A percentile compares a stretch with the other conserved stretches of the same genome.
Evolutionary conservation across 1,140 invertebrate species (phyloP).

Genomic region (Sipha flava): DNA sequence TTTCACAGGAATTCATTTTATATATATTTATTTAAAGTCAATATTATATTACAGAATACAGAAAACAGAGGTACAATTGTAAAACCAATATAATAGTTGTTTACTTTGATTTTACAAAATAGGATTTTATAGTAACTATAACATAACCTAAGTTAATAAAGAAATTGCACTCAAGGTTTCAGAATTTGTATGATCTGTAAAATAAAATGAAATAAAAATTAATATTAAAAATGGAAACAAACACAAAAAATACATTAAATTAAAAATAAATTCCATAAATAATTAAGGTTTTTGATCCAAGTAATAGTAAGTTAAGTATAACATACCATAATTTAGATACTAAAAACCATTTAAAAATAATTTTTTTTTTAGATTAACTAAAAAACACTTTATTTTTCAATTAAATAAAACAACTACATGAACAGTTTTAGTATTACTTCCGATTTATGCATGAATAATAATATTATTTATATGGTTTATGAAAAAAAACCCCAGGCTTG

Average conservation of each 20-base stretch:
- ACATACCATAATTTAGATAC: too few species aligned
- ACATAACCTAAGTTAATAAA: background rate
- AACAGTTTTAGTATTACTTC: too few species aligned
- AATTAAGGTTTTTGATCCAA: too few species aligned
- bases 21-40: background rate
- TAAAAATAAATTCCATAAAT: background rate
- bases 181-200: conserved; percentile 4
- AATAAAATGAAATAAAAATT: background rate
- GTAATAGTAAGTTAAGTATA: too few species aligned
- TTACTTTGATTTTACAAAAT: conserved; percentile 3
- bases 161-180: background rate
- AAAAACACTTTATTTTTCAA: too few species aligned
- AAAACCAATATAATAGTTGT: background rate
- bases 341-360: too few species aligned
- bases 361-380: too few species aligned
- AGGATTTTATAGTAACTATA: background rate
- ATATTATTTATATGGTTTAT: too few species aligned
- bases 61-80: background rate
- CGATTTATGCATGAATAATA: too few species aligned
- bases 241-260: background rate
- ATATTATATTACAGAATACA: background rate
- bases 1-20: too few species aligned
- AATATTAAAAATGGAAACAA: background rate
- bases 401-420: too few species aligned
- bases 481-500: too few species aligned